These are phyloP conservation scores for Apamea monoglypha DNA, from an alignment of 2,888 invertebrate species.

Conservation along the genomic window DNA sequence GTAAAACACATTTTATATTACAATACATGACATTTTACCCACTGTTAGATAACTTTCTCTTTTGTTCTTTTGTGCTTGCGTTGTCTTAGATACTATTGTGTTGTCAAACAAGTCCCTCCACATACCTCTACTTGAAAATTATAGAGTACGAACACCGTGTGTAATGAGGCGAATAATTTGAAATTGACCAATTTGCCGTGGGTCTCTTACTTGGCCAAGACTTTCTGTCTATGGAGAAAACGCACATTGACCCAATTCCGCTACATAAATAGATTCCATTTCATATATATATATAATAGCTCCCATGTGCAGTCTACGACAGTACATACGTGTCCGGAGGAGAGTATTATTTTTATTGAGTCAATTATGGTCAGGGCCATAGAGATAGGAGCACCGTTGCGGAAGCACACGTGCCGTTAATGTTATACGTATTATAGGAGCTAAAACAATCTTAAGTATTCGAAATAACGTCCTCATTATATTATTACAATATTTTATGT, in stretches of 20 bases:
- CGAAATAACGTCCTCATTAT: background rate
- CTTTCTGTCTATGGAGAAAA: slow-evolving; percentile 36
- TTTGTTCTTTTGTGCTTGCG: slow-evolving; percentile 63
- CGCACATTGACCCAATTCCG: slow-evolving; percentile 35
- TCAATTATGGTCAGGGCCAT: slow-evolving; percentile 69
- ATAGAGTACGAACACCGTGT: slow-evolving; percentile 65
- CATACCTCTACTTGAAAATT: slow-evolving; percentile 40
- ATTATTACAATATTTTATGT: background rate
- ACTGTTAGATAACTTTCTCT: slow-evolving; percentile 53
- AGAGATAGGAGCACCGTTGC: slow-evolving; percentile 69
- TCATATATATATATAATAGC: slow-evolving; percentile 42
- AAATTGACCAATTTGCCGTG: slow-evolving; percentile 65
- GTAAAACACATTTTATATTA: slow-evolving; percentile 85
- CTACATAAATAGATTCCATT: slow-evolving; percentile 41
- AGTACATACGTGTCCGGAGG: slow-evolving; percentile 63
- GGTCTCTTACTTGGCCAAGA: slow-evolving; percentile 36
- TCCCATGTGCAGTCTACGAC: slow-evolving; percentile 50
- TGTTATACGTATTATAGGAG: slow-evolving; percentile 46
- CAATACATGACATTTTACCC: slow-evolving; percentile 46
- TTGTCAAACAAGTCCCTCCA: slow-evolving; percentile 54
- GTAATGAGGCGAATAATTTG: slow-evolving; percentile 72
- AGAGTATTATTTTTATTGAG: slow-evolving; percentile 70
- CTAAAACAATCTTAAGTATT: slow-evolving; percentile 19
- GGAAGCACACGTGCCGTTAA: slow-evolving; percentile 71
- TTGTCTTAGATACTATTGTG: slow-evolving; percentile 58